phyloP scores from a whole-genome alignment of 2,113 vertebrate genomes.

The Grammomys dolichurus region DNA sequence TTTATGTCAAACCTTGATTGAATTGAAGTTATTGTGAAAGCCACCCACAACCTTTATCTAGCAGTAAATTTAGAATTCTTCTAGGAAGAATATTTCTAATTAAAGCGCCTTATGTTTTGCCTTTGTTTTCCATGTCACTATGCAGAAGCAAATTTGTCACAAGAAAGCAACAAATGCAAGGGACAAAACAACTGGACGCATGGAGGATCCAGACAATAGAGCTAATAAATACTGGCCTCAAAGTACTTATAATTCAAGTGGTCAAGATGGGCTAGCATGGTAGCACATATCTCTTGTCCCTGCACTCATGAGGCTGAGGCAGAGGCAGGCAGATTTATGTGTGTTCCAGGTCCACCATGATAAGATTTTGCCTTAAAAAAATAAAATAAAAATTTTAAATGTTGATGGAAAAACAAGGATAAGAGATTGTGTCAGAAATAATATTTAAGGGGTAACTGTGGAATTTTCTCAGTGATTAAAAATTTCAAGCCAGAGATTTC shows the following conservation, averaged over 20 bases:
- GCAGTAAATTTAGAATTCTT: neutral
- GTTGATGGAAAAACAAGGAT: neutral
- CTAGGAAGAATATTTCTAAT: neutral
- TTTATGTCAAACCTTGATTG: neutral
- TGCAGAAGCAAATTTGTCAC: neutral
- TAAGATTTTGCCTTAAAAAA: neutral
- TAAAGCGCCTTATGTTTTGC: neutral
- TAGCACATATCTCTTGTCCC: neutral
- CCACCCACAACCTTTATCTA: neutral
- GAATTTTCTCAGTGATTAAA: slow-evolving; percentile 8
- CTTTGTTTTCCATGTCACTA: neutral
- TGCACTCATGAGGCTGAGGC: neutral
- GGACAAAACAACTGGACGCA: neutral
- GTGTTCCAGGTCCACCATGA: neutral
- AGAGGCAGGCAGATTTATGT: neutral
- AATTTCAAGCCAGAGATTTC: slow-evolving; percentile 4
- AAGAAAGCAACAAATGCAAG: neutral
- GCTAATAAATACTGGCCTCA: neutral
- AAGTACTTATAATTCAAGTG: neutral
- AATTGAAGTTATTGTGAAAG: neutral
- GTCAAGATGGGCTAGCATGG: neutral
- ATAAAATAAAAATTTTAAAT: neutral
- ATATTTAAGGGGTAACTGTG: neutral
- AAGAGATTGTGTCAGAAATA: neutral
- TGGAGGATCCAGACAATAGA: neutral